A percentile compares a stretch with the other conserved stretches of the same genome.
These are phyloP conservation scores for Leptinotarsa lineolata DNA, from an alignment of 1,140 invertebrate genomes.

Conservation along the genomic window DNA sequence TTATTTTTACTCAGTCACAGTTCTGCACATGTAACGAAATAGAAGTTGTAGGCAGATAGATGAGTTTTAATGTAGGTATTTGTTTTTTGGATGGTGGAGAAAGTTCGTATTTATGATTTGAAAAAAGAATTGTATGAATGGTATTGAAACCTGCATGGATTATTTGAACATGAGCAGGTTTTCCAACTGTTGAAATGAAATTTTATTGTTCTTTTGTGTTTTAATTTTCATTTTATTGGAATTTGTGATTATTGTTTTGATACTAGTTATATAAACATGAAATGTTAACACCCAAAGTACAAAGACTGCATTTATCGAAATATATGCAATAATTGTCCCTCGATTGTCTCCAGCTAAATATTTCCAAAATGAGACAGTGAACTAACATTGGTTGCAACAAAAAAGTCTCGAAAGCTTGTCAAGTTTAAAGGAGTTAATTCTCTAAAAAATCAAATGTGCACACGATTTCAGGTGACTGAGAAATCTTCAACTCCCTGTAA, in stretches of 20 bases:
- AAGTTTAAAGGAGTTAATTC: no score
- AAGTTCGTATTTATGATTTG: not conserved
- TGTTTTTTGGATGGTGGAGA: not conserved
- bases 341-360: no score
- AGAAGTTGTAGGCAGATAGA: conserved; percentile 6
- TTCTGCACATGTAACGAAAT: not conserved
- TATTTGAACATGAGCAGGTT: not conserved
- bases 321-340: not conserved
- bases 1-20: not conserved
- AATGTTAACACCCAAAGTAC: conserved; percentile 2
- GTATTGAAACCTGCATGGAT: not conserved
- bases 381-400: no score
- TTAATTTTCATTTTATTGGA: not conserved
- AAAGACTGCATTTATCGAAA: conserved; percentile 2
- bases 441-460: no score
- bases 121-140: not conserved
- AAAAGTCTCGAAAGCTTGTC: no score
- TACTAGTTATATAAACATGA: not conserved
- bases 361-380: no score
- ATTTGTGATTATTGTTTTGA: not conserved
- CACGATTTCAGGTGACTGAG: no score
- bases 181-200: not conserved
- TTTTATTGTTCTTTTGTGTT: not conserved
- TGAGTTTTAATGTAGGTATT: not conserved
- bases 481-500: no score